Conservation (phyloP, 2,888 invertebrate genomes). For the Plemyria rubiginata region DNA sequence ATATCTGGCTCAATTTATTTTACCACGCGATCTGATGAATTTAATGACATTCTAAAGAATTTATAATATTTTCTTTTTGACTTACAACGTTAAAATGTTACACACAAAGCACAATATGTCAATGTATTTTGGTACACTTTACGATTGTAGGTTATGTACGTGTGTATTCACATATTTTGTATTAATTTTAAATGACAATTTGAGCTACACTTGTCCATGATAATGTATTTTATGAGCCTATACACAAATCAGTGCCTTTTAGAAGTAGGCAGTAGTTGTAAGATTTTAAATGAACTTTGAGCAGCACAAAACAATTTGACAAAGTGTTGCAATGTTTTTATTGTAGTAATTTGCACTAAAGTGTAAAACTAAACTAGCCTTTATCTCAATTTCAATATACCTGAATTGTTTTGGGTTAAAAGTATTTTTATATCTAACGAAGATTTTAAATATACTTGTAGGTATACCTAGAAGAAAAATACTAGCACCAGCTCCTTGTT, state of each 20-base stretch:
- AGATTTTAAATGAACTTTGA: slow-evolving; percentile 4
- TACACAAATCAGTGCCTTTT: slow-evolving; percentile 33
- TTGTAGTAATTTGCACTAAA: not conserved
- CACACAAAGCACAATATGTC: slow-evolving; percentile 25
- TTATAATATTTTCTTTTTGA: slow-evolving; percentile 15
- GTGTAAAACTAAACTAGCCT: no score
- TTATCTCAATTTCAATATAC: no score
- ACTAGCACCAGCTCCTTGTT: no score
- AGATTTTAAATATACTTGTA: not conserved
- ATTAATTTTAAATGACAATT: slow-evolving; percentile 12
- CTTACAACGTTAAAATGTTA: slow-evolving; percentile 17
- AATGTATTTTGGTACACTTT: slow-evolving; percentile 28
- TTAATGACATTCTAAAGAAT: slow-evolving; percentile 40
- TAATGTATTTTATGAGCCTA: slow-evolving; percentile 28
- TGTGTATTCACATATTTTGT: slow-evolving; percentile 21
- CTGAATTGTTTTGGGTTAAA: not conserved
- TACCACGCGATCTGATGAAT: slow-evolving; percentile 36
- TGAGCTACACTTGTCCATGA: slow-evolving; percentile 20
- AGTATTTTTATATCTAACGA: not conserved
- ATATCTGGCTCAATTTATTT: slow-evolving; percentile 38
- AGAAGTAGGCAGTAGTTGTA: slow-evolving; percentile 8
- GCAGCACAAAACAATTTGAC: not conserved
- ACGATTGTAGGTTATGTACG: slow-evolving; percentile 4
- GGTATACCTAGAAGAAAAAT: no score
- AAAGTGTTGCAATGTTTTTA: not conserved